Evolutionary conservation across 2,113 vertebrate genomes (phyloP).

Genomic region (Trachemys scripta): DNA sequence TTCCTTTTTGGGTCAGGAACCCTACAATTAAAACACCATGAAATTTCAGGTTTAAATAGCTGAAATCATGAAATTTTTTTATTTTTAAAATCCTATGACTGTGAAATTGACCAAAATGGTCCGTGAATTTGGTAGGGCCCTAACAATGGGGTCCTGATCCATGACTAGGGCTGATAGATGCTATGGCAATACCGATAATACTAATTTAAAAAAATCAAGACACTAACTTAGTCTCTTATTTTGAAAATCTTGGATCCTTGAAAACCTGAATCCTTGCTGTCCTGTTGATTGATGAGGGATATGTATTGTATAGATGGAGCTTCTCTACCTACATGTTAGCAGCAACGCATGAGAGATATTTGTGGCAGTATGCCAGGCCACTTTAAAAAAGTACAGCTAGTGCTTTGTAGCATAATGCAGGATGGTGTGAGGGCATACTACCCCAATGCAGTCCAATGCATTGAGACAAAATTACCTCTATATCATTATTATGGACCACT

Average conservation of each 20-base stretch:
- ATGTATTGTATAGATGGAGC: background rate
- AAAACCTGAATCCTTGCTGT: background rate
- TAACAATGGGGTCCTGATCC: background rate
- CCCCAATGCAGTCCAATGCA: background rate
- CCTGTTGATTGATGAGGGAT: background rate
- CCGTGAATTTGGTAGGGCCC: too few relatives aligned
- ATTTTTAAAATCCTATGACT: too few relatives aligned
- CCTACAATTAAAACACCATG: too few relatives aligned
- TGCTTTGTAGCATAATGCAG: background rate
- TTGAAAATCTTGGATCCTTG: background rate
- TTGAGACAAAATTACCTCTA: background rate
- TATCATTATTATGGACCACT: background rate
- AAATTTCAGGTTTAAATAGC: too few relatives aligned
- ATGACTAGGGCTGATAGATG: background rate
- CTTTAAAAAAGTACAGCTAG: conserved; percentile 21
- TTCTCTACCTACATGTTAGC: background rate
- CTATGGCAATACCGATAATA: background rate
- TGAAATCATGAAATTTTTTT: too few relatives aligned
- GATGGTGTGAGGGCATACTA: background rate
- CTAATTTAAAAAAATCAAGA: background rate
- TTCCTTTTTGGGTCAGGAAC: too few relatives aligned
- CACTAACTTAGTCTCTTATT: background rate
- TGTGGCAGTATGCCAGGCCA: conserved; percentile 28
- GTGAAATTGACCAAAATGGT: too few relatives aligned
- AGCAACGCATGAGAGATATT: background rate